Conservation (phyloP, 2,113 vertebrate species). For the Silurus asotus region DNA sequence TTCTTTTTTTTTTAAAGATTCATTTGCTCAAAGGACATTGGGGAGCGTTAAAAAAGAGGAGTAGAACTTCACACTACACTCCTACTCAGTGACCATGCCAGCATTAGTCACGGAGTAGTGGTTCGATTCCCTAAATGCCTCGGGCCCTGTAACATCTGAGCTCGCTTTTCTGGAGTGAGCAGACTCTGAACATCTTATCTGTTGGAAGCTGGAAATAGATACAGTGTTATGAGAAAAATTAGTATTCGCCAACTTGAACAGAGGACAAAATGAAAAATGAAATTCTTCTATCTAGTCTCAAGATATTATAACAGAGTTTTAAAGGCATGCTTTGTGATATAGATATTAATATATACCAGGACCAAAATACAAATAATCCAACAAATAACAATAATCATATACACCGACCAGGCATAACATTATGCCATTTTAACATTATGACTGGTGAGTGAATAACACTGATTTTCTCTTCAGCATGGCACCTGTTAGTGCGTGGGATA, state of each 20-base stretch:
- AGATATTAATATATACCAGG: background rate
- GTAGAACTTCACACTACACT: constrained; percentile 67
- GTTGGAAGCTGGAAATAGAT: constrained; percentile 30
- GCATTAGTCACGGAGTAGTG: constrained; percentile 60
- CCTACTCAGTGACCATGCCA: constrained; percentile 66
- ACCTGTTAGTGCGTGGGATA: too few relatives aligned
- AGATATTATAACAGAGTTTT: background rate
- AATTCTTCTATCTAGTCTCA: background rate
- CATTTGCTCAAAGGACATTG: constrained; percentile 63
- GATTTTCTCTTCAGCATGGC: too few relatives aligned
- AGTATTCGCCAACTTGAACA: background rate
- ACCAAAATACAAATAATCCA: background rate
- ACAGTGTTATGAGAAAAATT: constrained; percentile 23
- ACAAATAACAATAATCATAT: background rate
- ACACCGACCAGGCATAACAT: background rate
- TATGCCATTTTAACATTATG: too few relatives aligned
- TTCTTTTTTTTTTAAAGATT: constrained; percentile 57
- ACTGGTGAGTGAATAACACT: too few relatives aligned
- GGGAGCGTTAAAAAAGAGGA: constrained; percentile 61
- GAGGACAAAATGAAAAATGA: background rate
- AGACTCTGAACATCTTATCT: constrained; percentile 25
- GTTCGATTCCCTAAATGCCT: constrained; percentile 44
- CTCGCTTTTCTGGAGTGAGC: constrained; percentile 15
- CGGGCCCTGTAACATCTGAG: constrained; percentile 21
- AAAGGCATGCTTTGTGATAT: background rate